A percentile compares a stretch with the other conserved stretches of the same genome.
These are phyloP conservation scores for Ylistrum balloti DNA, from an alignment of 1,140 invertebrate species.

Conservation along the genomic window DNA sequence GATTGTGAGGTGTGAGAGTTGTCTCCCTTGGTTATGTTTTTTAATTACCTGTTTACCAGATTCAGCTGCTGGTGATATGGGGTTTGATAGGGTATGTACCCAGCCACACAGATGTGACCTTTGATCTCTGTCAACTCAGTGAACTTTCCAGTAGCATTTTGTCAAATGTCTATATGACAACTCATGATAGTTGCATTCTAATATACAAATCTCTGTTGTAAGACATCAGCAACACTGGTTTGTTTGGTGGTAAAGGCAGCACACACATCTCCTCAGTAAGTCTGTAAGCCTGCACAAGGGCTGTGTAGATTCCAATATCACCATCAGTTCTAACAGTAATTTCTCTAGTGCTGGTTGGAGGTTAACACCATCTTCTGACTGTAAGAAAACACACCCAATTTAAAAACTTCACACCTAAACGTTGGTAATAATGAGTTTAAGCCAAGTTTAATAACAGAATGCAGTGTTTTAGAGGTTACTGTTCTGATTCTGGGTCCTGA, in stretches of 20 bases:
- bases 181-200: neutral
- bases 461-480: too few relatives aligned
- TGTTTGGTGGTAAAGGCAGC: neutral
- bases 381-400: too few relatives aligned
- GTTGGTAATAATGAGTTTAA: too few relatives aligned
- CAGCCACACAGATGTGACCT: neutral
- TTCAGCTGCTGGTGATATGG: neutral
- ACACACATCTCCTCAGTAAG: neutral
- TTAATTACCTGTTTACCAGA: neutral
- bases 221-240: too few relatives aligned
- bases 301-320: neutral
- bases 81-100: neutral
- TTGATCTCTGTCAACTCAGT: neutral
- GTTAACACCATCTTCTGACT: too few relatives aligned
- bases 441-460: too few relatives aligned
- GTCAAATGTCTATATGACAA: neutral
- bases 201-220: too few relatives aligned
- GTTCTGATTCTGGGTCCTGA: too few relatives aligned
- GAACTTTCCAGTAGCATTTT: neutral
- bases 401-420: too few relatives aligned
- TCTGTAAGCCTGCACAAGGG: neutral
- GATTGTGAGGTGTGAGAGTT: neutral
- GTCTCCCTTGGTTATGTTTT: neutral
- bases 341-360: too few relatives aligned
- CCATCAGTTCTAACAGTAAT: neutral